Percentiles rank a stretch among this genome's conserved stretches.
Conservation (phyloP, 2,888 invertebrate genomes). For the Spisula subtruncata region DNA sequence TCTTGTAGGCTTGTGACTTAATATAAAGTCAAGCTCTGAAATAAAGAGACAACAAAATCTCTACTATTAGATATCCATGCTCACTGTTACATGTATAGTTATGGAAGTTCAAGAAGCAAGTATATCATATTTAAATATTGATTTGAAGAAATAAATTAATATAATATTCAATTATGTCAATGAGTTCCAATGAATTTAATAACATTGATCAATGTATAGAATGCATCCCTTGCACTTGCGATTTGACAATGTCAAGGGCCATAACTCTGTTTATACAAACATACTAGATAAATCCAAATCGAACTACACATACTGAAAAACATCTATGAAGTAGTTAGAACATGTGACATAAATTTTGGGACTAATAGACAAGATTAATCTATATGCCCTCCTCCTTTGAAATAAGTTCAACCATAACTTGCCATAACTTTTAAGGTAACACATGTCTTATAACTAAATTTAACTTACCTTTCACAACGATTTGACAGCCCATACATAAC, state of each 20-base stretch:
- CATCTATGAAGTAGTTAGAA: too few relatives aligned
- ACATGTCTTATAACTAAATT: not conserved
- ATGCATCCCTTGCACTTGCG: not conserved
- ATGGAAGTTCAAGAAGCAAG: not conserved
- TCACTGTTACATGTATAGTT: not conserved
- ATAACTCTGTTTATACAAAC: too few relatives aligned
- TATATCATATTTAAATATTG: too few relatives aligned
- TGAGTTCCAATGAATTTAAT: too few relatives aligned
- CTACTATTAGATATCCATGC: not conserved
- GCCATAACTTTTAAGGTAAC: not conserved
- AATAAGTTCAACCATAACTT: not conserved
- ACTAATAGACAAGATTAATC: too few relatives aligned
- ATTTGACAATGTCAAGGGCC: not conserved
- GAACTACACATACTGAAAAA: too few relatives aligned
- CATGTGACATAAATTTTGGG: too few relatives aligned
- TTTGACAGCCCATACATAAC: slow-evolving; percentile 64
- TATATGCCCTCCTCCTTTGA: too few relatives aligned
- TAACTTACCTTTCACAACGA: slow-evolving; percentile 61
- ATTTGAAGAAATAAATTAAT: too few relatives aligned
- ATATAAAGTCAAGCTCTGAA: slow-evolving; percentile 63
- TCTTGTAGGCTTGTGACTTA: slow-evolving; percentile 56
- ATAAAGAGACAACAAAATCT: not conserved
- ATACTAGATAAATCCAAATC: too few relatives aligned
- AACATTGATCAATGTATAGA: not conserved
- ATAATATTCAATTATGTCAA: not conserved